Percentiles rank a stretch among this genome's conserved stretches.
Evolutionary conservation across 1,140 invertebrate genomes (phyloP).

Genomic region (Pseudomyrmex concolor): DNA sequence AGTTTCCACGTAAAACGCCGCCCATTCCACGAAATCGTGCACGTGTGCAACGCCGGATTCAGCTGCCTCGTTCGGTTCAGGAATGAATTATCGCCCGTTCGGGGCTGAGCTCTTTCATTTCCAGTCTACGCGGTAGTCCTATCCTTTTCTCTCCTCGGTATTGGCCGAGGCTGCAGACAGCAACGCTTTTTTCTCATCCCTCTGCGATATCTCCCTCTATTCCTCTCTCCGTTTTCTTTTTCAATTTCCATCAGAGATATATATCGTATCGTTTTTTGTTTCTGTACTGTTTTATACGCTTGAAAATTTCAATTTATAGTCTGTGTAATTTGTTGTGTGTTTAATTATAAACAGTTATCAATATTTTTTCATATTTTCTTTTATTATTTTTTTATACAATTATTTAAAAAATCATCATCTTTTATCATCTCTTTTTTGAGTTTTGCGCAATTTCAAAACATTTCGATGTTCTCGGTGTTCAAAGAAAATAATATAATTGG

Average conservation of each 20-base stretch:
- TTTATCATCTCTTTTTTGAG: too few relatives aligned
- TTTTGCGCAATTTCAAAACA: too few relatives aligned
- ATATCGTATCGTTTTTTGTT: constrained; percentile 55
- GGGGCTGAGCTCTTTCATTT: constrained; percentile 84
- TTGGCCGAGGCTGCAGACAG: constrained; percentile 76
- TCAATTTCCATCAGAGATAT: constrained; percentile 70
- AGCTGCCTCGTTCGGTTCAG: constrained; percentile 84
- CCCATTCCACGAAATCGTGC: constrained; percentile 80
- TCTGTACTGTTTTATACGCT: constrained; percentile 41
- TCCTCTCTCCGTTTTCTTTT: constrained; percentile 63
- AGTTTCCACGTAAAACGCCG: constrained; percentile 73
- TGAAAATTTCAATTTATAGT: constrained; percentile 32
- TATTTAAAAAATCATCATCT: too few relatives aligned
- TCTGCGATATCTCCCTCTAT: constrained; percentile 64
- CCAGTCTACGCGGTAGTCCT: constrained; percentile 79
- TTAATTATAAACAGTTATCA: constrained; percentile 17
- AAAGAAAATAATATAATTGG: too few relatives aligned
- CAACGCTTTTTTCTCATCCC: constrained; percentile 77
- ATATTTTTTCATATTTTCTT: not conserved
- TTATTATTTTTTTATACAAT: too few relatives aligned
- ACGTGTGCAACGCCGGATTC: constrained; percentile 83
- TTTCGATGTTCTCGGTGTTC: too few relatives aligned
- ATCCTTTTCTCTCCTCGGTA: constrained; percentile 73
- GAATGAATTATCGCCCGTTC: constrained; percentile 85
- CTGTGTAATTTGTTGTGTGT: constrained; percentile 26